Base-by-base conservation (phyloP, 2,888 invertebrate species). In the Monochamus alternatus region DNA sequence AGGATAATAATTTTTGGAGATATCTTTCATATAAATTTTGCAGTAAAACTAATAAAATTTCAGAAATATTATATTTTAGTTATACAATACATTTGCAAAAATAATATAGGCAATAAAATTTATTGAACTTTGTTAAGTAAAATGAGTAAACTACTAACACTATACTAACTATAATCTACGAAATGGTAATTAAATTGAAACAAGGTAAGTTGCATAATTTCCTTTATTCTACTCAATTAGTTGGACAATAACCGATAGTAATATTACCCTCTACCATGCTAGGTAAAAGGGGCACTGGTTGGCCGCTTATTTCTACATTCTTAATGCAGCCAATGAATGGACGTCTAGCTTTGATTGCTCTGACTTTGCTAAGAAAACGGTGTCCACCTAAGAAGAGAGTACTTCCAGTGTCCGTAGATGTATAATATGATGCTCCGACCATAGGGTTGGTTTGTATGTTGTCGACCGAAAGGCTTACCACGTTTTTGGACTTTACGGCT, bases 361-460 rank as follows among this genome's bases (percentile, higher is more conserved):
- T 89, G 0, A 91, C 86, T 78, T 85, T 86, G 64, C 84, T 81
- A 14, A 88, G 80, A 73, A 91, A 90, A 2, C 94, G 94, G 88
- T 97, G 95, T 0, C 98, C 98, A 30, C 99, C 99, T 84, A 99
- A 91, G 89, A 95, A 98, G 47, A 99, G 90, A 0, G 97, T 95
- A 77, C 96, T 94, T 43, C 93, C 93, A 0, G 97, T 97, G 84
- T 95, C 93, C 0, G 97, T 95, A 0, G 93, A 92, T 90, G 31
- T 92, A 90, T 91, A 92, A 47, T 84, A 82, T 62, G 83, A 82
- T 43, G 87, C 88, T 5, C 95, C 95, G 47, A 95, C 92, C 2
- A 93, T 94, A 0, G 96, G 94, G 79, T 93, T 91, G 0, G 94
- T 93, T 85, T 93, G 93, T 74, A 93, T 91, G 8, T 94, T 95